A percentile compares a stretch with the other conserved stretches of the same genome.
Evolutionary conservation across 1,140 invertebrate species (phyloP).

Genomic region (Parasteatoda tepidariorum): DNA sequence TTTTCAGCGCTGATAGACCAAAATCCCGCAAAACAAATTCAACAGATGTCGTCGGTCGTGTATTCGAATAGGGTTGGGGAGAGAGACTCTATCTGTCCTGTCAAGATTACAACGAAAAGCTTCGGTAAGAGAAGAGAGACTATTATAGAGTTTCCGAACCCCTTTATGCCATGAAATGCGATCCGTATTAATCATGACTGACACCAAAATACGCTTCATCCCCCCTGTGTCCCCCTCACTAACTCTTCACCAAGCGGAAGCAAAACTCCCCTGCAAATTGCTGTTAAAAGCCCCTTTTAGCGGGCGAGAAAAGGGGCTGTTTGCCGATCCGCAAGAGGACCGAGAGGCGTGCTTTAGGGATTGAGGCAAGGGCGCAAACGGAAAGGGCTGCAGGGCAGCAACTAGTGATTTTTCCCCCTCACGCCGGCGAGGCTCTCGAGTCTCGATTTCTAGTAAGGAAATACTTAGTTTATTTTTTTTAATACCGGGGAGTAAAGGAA

Average conservation of each 20-base stretch:
- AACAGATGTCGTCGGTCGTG: conserved; percentile 18
- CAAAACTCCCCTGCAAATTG: conserved; percentile 37
- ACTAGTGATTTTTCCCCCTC: neutral
- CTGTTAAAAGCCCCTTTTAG: conserved; percentile 59
- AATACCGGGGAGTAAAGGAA: no score
- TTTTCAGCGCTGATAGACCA: no score
- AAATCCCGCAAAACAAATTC: conserved; percentile 14
- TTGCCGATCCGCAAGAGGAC: neutral
- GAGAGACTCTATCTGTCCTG: neutral
- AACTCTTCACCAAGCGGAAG: neutral
- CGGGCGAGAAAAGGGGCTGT: conserved; percentile 7
- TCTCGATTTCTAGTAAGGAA: no score
- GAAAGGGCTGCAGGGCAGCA: no score
- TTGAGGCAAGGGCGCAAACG: neutral
- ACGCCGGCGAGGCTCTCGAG: neutral
- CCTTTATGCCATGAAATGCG: conserved; percentile 17
- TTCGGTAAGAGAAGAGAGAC: neutral
- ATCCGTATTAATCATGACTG: conserved; percentile 55
- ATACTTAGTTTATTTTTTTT: no score
- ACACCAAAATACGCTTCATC: neutral
- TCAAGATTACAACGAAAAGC: conserved; percentile 26
- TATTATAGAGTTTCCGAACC: neutral
- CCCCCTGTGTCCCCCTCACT: neutral
- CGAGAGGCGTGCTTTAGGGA: conserved; percentile 1
- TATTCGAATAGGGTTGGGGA: neutral